Evolutionary conservation across 92 coral and sea anemone genomes (phyloP).

Genomic region (Porites divaricata): DNA sequence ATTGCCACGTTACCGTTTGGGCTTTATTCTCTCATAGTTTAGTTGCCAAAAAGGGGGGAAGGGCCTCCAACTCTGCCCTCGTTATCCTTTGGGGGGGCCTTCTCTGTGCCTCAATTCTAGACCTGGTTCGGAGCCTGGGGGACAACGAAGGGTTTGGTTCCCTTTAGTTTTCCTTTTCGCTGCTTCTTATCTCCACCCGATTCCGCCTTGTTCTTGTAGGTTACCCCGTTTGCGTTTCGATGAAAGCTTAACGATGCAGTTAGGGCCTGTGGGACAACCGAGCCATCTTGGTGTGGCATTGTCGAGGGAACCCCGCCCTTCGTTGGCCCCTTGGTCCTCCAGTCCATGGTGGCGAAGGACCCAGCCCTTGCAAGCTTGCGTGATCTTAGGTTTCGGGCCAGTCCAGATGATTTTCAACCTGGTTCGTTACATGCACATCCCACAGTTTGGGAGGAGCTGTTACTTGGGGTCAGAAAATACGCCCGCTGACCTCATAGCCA

Average conservation of each 20-base stretch:
- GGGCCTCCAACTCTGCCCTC: background rate
- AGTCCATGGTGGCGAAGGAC: background rate
- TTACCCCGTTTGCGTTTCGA: background rate
- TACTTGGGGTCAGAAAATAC: background rate
- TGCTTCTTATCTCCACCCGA: background rate
- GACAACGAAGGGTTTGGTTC: conserved; percentile 21
- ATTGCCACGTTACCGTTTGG: no score
- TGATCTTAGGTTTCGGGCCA: conserved; percentile 10
- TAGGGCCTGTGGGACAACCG: background rate
- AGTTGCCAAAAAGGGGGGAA: conserved; percentile 25
- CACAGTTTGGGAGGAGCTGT: background rate
- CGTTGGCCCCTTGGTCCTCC: conserved; percentile 45
- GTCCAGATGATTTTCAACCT: conserved; percentile 4
- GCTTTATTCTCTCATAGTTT: background rate
- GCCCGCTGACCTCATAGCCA: conserved; percentile 2
- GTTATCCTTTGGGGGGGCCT: conserved; percentile 10
- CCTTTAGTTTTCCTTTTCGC: background rate
- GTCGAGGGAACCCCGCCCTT: conserved; percentile 20
- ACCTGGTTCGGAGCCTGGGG: background rate
- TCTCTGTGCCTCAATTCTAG: background rate
- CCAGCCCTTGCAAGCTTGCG: conserved; percentile 8
- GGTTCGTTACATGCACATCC: conserved; percentile 13
- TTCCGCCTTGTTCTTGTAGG: background rate
- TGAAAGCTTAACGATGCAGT: background rate
- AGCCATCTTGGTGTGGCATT: conserved; percentile 5